Conservation (phyloP, 2,888 invertebrate species). For the Drosophila leonis region DNA sequence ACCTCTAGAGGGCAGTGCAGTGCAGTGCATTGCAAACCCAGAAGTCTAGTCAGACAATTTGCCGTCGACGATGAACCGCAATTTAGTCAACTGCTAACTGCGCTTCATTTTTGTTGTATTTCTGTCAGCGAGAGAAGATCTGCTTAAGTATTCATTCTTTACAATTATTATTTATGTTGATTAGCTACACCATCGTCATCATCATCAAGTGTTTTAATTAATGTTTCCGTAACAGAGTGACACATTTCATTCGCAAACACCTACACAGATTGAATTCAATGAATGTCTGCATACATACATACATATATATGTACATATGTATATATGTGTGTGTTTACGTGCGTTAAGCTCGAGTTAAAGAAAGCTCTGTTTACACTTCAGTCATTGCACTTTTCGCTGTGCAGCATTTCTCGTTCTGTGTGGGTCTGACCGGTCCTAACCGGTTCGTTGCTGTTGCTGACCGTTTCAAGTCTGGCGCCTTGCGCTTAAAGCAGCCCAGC, state of each 20-base stretch:
- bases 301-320: not conserved
- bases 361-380: slow-evolving; percentile 51
- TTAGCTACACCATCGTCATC: slow-evolving; percentile 17
- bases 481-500: slow-evolving; percentile 23
- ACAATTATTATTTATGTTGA: slow-evolving; percentile 53
- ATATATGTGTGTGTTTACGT: slow-evolving; percentile 9
- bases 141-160: slow-evolving; percentile 19
- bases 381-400: slow-evolving; percentile 67
- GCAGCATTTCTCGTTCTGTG: slow-evolving; percentile 46
- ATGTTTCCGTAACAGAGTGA: slow-evolving; percentile 59
- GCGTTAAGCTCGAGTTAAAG: slow-evolving; percentile 37
- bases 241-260: slow-evolving; percentile 15
- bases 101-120: slow-evolving; percentile 64
- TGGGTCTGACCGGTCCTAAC: slow-evolving; percentile 56
- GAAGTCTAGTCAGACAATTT: slow-evolving; percentile 27
- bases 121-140: slow-evolving; percentile 39
- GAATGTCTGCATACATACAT: slow-evolving; percentile 30
- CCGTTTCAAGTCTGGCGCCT: slow-evolving; percentile 50
- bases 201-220: slow-evolving; percentile 69
- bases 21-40: slow-evolving; percentile 52
- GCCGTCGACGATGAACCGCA: slow-evolving; percentile 33
- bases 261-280: slow-evolving; percentile 24
- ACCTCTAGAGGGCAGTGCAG: slow-evolving; percentile 10
- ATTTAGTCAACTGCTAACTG: slow-evolving; percentile 63
- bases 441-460: slow-evolving; percentile 51